phyloP scores from a whole-genome alignment of 2,797 vertebrate genomes.

The Pogonophryne albipinna region DNA sequence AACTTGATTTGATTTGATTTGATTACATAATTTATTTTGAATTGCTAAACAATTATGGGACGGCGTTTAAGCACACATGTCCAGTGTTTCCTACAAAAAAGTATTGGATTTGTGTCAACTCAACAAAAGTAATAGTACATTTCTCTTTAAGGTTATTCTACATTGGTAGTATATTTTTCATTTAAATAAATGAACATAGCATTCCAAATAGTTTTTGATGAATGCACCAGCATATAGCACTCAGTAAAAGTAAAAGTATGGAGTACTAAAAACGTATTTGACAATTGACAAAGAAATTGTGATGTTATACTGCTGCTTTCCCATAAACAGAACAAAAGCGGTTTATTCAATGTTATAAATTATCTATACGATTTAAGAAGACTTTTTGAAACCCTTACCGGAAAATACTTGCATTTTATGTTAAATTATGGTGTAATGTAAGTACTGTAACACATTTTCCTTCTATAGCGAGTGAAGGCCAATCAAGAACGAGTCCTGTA shows the following conservation, averaged over 20 bases:
- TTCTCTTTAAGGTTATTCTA: background rate
- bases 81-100: background rate
- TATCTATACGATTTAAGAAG: background rate
- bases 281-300: background rate
- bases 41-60: background rate
- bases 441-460: slow-evolving; percentile 70
- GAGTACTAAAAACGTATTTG: background rate
- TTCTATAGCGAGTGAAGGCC: slow-evolving; percentile 67
- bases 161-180: background rate
- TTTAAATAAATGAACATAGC: background rate
- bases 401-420: slow-evolving; percentile 28
- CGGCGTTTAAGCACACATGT: background rate
- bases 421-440: slow-evolving; percentile 59
- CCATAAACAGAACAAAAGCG: too few relatives aligned
- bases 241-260: background rate
- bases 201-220: background rate
- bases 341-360: background rate
- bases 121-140: background rate
- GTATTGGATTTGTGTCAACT: background rate
- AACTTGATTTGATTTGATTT: too few relatives aligned
- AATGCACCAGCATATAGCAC: too few relatives aligned
- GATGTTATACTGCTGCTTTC: too few relatives aligned
- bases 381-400: slow-evolving; percentile 1
- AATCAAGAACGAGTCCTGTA: slow-evolving; percentile 79
- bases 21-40: background rate